These are phyloP conservation scores for Aegypius monachus DNA, from an alignment of 2,113 vertebrate genomes.

Conservation along the genomic window DNA sequence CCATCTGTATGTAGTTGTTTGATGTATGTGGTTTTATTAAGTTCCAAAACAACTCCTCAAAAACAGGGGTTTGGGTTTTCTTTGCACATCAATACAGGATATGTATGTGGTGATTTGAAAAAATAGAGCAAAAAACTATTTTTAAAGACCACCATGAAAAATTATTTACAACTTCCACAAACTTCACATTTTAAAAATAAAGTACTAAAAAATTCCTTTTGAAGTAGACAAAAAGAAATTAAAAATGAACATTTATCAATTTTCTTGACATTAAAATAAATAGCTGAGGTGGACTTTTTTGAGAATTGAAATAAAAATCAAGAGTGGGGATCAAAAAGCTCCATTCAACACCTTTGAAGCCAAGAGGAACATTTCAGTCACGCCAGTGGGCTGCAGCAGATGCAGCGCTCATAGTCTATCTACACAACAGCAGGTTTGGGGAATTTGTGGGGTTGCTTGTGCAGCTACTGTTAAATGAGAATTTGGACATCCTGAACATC, in stretches of 20 bases:
- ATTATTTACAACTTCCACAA: neutral
- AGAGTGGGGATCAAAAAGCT: neutral
- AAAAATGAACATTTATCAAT: neutral
- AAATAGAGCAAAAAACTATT: neutral
- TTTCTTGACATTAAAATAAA: neutral
- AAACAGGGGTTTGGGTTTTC: neutral
- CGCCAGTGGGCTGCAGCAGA: neutral
- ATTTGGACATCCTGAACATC: neutral
- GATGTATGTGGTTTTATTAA: neutral
- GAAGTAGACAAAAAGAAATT: neutral
- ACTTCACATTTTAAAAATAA: neutral
- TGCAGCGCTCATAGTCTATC: fast-evolving
- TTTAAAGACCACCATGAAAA: neutral
- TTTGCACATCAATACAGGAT: neutral
- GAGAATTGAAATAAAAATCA: neutral
- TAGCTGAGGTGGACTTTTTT: neutral
- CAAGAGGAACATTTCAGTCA: neutral
- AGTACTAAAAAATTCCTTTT: neutral
- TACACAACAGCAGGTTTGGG: too few relatives aligned
- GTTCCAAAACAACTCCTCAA: neutral
- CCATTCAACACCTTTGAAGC: fast-evolving
- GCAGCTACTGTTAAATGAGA: neutral
- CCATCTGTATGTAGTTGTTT: neutral
- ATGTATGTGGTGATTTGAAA: neutral
- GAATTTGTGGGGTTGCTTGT: neutral